Conservation (phyloP, 2,113 vertebrate species). For the Rhabdornis inornatus region DNA sequence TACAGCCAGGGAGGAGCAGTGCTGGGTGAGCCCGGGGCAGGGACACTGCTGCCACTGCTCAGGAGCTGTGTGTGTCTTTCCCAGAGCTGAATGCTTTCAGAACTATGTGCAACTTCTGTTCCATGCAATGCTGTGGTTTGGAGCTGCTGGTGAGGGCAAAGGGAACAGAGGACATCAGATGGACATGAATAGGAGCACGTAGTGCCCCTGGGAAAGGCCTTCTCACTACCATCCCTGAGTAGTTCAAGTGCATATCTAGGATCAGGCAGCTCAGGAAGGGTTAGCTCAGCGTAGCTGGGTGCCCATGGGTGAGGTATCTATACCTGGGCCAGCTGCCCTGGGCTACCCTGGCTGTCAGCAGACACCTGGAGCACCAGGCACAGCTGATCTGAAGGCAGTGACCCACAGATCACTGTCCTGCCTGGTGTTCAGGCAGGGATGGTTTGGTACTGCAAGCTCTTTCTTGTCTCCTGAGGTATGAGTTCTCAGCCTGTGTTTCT, state of each 20-base stretch:
- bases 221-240: neutral
- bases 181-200: rapidly evolving
- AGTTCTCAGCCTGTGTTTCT: neutral
- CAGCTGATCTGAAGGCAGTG: neutral
- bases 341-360: neutral
- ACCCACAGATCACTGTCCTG: neutral
- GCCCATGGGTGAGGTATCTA: neutral
- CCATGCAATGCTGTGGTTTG: neutral
- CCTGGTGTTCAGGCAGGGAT: neutral
- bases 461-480: neutral
- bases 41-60: neutral
- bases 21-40: neutral
- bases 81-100: neutral
- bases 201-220: neutral
- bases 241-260: neutral
- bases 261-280: neutral
- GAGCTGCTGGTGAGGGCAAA: neutral
- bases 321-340: neutral
- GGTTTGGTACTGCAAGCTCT: neutral
- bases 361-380: neutral
- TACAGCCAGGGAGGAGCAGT: neutral
- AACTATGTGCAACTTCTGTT: neutral
- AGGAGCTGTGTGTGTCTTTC: neutral
- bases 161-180: neutral
- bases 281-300: neutral